Base-by-base conservation (phyloP, 1,140 invertebrate species). In the Aricia agestis region DNA sequence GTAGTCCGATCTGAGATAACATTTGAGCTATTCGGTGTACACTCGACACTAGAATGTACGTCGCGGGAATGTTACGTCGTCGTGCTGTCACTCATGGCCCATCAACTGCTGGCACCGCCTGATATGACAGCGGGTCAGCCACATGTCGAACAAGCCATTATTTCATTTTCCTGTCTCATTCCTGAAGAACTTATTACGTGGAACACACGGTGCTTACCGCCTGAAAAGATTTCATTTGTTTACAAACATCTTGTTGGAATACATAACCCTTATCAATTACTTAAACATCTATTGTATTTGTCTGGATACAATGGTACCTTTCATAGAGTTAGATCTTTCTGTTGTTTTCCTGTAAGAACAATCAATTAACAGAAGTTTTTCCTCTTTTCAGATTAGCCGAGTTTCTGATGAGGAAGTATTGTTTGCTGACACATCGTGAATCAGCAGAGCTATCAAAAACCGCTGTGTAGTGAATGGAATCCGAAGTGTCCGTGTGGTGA, bases 11-110 rank as follows among this genome's bases (percentile, higher is more conserved):
- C 75, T 65, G 76, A 75, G 88, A 90, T 89, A 90, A 84, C 71
- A 66, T 69, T 45, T 71, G 76, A 77, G 77, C 83, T 79, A 79
- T 79, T 80, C 79, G 79, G 79, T 79, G 82, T 76, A 81, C 76
- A 77, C 75, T 84, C 82, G 75, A 69, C 78, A 78, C 75, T 83
- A 82, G 83, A 88, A 91, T 88, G 83, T 87, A 90, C 89, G 89
- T 86, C 80, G 71, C 80, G 82, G 81, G 82, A 88, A 91, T 84
- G 89, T 87, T 82, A 88, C 81, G 78, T 85, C 84, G 83, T 79
- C 77, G 77, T 66, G 77, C 81, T 91, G 90, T 91, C 89, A 89
- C 87, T 92, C 91, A 92, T 91, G 89, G 89, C 85, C 81, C 89
- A 92, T 92, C 89, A 92, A 92, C 83, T 88, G 87, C 80, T 89